Percentiles rank a stretch among this genome's conserved stretches.
Evolutionary conservation across 2,797 vertebrate genomes (phyloP).

Genomic region (Cirrhinus molitorella): DNA sequence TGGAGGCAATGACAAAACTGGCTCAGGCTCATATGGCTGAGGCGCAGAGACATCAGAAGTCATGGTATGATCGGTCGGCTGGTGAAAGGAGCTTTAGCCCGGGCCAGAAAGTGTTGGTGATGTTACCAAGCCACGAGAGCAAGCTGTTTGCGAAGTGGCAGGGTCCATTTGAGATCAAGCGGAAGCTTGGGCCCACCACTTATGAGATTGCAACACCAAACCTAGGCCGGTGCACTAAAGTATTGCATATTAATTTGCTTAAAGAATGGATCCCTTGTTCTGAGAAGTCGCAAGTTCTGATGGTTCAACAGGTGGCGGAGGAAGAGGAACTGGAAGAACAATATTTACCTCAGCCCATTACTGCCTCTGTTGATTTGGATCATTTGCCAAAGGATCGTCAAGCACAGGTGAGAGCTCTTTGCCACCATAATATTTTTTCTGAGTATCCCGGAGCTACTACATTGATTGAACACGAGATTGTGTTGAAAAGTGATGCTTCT

Average conservation of each 20-base stretch:
- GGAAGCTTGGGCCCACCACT: not conserved
- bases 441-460: not conserved
- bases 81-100: not conserved
- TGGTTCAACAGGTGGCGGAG: not conserved
- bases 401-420: not conserved
- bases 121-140: not conserved
- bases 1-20: not conserved
- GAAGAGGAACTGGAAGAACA: not conserved
- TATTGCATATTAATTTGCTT: not conserved
- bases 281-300: not conserved
- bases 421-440: not conserved
- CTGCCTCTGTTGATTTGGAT: not conserved
- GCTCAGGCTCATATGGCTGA: not conserved
- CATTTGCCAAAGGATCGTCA: not conserved
- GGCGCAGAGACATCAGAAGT: not conserved
- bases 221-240: not conserved
- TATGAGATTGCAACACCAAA: not conserved
- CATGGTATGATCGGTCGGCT: not conserved
- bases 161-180: not conserved
- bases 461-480: not conserved
- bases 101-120: not conserved
- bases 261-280: not conserved
- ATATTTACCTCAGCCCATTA: not conserved
- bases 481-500: not conserved
- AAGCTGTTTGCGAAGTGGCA: not conserved